Evolutionary conservation across 2,113 vertebrate genomes (phyloP), one percentile per base, ranked within the genome.

Genomic region (Sinosuthora webbiana): DNA sequence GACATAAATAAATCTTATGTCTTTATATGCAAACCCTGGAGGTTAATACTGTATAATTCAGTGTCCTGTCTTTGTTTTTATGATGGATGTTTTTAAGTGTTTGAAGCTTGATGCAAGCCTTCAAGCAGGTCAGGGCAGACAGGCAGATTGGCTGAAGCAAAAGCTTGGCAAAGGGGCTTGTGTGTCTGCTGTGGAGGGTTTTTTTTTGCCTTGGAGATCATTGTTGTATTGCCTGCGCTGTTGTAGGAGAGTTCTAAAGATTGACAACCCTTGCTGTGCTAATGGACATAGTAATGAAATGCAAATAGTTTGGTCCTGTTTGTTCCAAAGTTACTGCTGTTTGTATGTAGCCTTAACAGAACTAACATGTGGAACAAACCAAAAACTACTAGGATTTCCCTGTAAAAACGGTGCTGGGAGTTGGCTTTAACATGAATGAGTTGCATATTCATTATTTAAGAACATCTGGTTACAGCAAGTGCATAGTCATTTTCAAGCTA

Each of bases 41-140:
- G 99, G 99, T 99, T 99, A 99, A 99, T 99, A 97, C 98, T 99
- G 99, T 98, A 99, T 99, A 99, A 99, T 99, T 98, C 97, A 98
- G 80, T 98, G 98, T 98, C 98, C 98, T 98, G 98, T 99, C 98
- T 98, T 98, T 99, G 98, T 98, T 99, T 98, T 98, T 97, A 98
- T 99, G 99, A 99, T 99, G 98, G 98, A 99, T 99, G 98, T 98
- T 98, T 98, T 98, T 96, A 98, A 98, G 98, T 98, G 98, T 98
- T 98, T 98, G 98, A 98, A 97, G 98, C 98, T 98, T 98, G 97
- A 98, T 97, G 97, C 97, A 97, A 98, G 97, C 98, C 98, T 98
- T 98, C 97, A 97, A 97, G 97, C 98, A 97, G 98, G 98, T 98
- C 98, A 98, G 97, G 96, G 97, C 98, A 98, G 97, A 97, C 98